Base-by-base conservation (phyloP, 2,113 vertebrate species). In the Eidolon helvum region DNA sequence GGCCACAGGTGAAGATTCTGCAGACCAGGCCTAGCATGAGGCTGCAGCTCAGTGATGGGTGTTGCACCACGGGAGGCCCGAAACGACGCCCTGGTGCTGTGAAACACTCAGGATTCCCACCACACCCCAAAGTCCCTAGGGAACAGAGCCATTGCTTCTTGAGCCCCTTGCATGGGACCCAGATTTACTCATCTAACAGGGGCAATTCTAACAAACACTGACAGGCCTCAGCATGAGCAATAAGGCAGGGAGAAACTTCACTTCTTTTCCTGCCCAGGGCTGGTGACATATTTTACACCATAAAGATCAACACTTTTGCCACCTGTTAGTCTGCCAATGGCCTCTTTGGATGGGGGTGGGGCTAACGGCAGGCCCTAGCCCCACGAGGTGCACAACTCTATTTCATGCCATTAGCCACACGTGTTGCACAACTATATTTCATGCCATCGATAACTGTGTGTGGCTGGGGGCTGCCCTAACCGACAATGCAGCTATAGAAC, bases 41-140 rank as follows among this genome's bases (percentile, higher is more conserved):
- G 33, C 61, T 24, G 4, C 1, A 1, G 28, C 79, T 59, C 26
- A 24, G 92, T 24, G 4, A 19, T 2, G 33, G 33, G 43, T 4
- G 1, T 30, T 5, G 15, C 12, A 40, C 50, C 74, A 16, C 0
- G 5, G 4, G 28, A 30, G 50, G 40, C n/a, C n/a, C 28, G 0
- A 5, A 40, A 3, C 0, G 0, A 35, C 0, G 8, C 3, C 0
- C 35, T 0, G 0, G 43, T 33, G 43, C 9, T 3, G 22, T 4
- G 43, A 65, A 30, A 33, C 0, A 1, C 78, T 30, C 68, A 0
- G 48, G 38, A 66, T 28, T 35, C 65, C 94, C 3, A 43, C 53
- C 9, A 2, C 0, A 18, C 40, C 69, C 72, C 19, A 0, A 33
- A 15, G 10, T 15, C 10, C 43, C 18, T 0, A 0, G 14, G 12